phyloP scores from a whole-genome alignment of 1,140 invertebrate species.

The Rhopalosiphum padi region DNA sequence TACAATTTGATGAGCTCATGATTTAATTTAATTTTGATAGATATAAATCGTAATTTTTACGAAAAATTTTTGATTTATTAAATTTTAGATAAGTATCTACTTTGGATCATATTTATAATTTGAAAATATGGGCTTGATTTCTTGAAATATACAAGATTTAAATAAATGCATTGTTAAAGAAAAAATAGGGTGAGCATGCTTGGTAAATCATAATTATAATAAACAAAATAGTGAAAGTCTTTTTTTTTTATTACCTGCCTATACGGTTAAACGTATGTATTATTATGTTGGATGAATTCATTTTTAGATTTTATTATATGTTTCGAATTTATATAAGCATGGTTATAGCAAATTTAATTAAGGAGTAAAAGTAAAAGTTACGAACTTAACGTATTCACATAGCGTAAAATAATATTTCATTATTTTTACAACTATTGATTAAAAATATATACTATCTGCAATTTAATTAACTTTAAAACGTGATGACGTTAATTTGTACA shows the following conservation, averaged over 20 bases:
- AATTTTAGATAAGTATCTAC: too few relatives aligned
- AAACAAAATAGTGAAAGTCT: too few relatives aligned
- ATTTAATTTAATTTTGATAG: too few relatives aligned
- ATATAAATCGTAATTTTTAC: too few relatives aligned
- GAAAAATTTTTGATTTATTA: too few relatives aligned
- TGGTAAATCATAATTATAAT: too few relatives aligned
- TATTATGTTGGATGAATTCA: neutral
- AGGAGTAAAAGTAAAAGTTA: neutral
- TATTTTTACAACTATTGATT: constrained; percentile 37
- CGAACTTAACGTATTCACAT: neutral
- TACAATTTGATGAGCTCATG: too few relatives aligned
- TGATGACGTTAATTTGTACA: neutral
- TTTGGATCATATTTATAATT: too few relatives aligned
- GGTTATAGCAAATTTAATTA: neutral
- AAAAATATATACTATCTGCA: neutral
- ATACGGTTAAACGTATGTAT: neutral
- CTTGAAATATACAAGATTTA: too few relatives aligned
- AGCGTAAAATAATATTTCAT: constrained; percentile 29
- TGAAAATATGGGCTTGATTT: too few relatives aligned
- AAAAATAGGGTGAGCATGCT: neutral
- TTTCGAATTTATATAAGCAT: neutral
- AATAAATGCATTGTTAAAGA: too few relatives aligned
- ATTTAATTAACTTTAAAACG: constrained; percentile 24
- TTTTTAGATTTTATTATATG: neutral
- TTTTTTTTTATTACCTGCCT: neutral